Percentiles rank a stretch among this genome's conserved stretches.
phyloP scores from a whole-genome alignment of 2,888 invertebrate species.

The Tenthredo notha region DNA sequence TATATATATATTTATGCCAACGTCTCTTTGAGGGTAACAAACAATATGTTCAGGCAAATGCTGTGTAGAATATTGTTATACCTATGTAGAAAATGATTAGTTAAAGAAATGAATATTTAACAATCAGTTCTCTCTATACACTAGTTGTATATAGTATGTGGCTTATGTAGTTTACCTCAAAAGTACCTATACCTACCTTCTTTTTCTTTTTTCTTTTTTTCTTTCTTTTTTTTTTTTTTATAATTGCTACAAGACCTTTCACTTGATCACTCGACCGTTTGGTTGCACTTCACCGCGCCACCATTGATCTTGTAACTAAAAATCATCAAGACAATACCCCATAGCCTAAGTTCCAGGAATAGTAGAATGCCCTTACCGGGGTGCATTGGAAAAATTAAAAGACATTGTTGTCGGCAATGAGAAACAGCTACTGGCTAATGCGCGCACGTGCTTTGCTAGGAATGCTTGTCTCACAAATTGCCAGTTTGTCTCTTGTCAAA shows the following conservation, averaged over 20 bases:
- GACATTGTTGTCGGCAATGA: conserved; percentile 35
- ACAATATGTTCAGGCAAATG: not conserved
- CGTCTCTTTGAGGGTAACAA: not conserved
- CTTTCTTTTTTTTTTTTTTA: not conserved
- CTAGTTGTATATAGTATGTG: not conserved
- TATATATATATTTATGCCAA: not conserved
- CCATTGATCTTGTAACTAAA: conserved; percentile 23
- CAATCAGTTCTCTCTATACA: not conserved
- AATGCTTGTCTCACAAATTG: conserved; percentile 69
- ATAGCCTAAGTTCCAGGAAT: conserved; percentile 34
- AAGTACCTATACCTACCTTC: not conserved
- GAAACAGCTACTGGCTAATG: conserved; percentile 2
- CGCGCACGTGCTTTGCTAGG: conserved; percentile 56
- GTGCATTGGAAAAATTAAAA: conserved; percentile 25
- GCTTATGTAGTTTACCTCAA: not conserved
- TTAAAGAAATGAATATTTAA: not conserved
- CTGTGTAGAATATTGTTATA: not conserved
- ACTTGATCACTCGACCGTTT: conserved; percentile 45
- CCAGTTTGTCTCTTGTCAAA: conserved; percentile 41
- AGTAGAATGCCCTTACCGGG: conserved; percentile 48
- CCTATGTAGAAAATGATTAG: not conserved
- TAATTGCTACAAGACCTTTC: not conserved
- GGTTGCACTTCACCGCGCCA: conserved; percentile 17
- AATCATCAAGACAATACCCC: conserved; percentile 34
- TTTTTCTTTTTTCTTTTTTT: not conserved